A percentile compares a stretch with the other conserved stretches of the same genome.
Conservation (phyloP, 2,797 vertebrate species). For the Channa striata region DNA sequence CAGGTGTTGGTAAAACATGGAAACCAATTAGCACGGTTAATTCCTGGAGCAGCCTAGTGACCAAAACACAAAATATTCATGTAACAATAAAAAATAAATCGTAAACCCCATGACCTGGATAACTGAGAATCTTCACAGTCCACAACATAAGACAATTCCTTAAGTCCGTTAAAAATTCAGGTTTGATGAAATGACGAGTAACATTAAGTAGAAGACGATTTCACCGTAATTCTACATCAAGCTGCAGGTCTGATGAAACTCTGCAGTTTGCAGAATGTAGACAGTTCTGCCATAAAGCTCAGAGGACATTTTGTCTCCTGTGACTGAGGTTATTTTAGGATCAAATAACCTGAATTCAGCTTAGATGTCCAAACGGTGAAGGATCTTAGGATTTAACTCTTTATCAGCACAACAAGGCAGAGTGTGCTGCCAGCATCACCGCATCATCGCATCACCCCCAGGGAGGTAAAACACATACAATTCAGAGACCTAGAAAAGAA, state of each 20-base stretch:
- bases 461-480: neutral
- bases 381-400: neutral
- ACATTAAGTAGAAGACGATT: no score
- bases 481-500: neutral
- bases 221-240: no score
- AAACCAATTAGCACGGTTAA: no score
- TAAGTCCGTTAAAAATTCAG: neutral
- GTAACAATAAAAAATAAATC: no score
- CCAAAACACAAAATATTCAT: no score
- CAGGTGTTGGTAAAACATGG: neutral
- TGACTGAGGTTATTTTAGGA: constrained; percentile 29
- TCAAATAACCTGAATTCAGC: constrained; percentile 36
- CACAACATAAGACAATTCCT: no score
- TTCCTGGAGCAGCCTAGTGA: no score
- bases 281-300: neutral
- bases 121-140: no score
- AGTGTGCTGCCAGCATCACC: neutral
- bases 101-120: no score
- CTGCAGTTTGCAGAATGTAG: neutral
- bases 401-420: neutral
- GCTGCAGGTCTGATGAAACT: neutral
- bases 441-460: no score
- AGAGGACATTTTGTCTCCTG: constrained; percentile 13
- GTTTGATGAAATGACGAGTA: neutral
- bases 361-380: neutral